Percentiles rank a stretch among this genome's conserved stretches.
phyloP scores from a whole-genome alignment of 2,113 vertebrate species.

The Blennius ocellaris region DNA sequence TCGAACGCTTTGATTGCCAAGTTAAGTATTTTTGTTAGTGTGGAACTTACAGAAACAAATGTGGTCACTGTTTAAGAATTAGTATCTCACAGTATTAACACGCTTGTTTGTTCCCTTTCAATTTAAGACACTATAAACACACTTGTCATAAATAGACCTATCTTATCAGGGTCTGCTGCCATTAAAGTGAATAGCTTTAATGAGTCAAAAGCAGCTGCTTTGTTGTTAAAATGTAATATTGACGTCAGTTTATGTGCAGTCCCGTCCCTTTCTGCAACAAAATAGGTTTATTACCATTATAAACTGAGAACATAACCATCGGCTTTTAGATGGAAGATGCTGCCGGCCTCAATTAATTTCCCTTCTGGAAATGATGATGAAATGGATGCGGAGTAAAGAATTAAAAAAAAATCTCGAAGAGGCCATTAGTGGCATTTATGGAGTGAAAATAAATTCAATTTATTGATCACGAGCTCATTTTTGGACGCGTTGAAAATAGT shows the following conservation, averaged over 20 bases:
- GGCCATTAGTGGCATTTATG: slow-evolving; percentile 8
- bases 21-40: no score
- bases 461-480: slow-evolving; percentile 4
- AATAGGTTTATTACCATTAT: background rate
- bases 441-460: slow-evolving; percentile 28
- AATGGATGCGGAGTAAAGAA: slow-evolving; percentile 11
- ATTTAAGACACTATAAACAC: no score
- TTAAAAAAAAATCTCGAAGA: slow-evolving; percentile 1
- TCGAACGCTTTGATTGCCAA: no score
- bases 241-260: background rate
- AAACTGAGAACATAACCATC: slow-evolving; percentile 15
- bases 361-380: slow-evolving; percentile 1
- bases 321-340: background rate
- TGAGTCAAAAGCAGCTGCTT: background rate
- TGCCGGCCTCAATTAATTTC: slow-evolving; percentile 6
- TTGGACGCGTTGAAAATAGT: background rate
- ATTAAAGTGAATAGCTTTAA: background rate
- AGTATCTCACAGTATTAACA: no score
- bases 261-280: background rate
- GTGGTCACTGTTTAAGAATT: no score
- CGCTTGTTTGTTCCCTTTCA: no score
- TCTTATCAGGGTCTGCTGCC: background rate
- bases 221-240: slow-evolving; percentile 4
- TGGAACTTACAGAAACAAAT: no score
- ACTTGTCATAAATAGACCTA: background rate